phyloP scores from a whole-genome alignment of 2,113 vertebrate species.

The Cheirogaleus medius region DNA sequence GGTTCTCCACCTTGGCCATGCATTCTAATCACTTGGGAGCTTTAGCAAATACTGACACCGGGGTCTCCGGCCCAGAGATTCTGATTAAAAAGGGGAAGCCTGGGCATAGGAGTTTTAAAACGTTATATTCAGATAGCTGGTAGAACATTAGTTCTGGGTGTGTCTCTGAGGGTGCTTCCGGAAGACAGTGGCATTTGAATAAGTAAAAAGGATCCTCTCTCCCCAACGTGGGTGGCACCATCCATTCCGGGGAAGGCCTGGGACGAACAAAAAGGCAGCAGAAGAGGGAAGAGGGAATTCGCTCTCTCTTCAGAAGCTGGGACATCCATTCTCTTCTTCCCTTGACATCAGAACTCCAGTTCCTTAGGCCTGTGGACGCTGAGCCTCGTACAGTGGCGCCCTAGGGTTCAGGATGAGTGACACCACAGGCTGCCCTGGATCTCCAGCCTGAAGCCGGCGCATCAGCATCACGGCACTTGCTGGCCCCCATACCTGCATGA shows the following conservation, averaged over 20 bases:
- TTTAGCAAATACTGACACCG: neutral
- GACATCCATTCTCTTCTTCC: neutral
- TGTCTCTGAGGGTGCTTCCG: neutral
- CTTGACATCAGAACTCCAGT: neutral
- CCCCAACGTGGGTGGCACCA: neutral
- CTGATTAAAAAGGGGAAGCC: neutral
- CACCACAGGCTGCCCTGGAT: neutral
- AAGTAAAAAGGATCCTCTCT: too few relatives aligned
- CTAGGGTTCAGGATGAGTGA: neutral
- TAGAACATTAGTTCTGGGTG: neutral
- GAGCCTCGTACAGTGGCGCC: neutral
- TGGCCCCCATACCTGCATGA: too few relatives aligned
- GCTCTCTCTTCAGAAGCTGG: neutral
- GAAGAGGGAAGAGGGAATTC: neutral
- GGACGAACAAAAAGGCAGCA: neutral
- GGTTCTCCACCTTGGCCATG: neutral
- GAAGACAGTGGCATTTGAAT: neutral
- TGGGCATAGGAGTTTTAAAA: neutral
- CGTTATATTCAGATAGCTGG: neutral
- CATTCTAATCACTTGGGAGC: neutral
- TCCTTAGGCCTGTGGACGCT: neutral
- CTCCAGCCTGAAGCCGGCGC: neutral
- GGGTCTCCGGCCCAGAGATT: neutral
- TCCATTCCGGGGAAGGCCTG: rapidly evolving
- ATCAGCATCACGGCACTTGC: rapidly evolving